Evolutionary conservation across 2,888 invertebrate genomes (phyloP), one percentile per base, ranked within the genome.

Genomic region (Lasioglossum figueresi): DNA sequence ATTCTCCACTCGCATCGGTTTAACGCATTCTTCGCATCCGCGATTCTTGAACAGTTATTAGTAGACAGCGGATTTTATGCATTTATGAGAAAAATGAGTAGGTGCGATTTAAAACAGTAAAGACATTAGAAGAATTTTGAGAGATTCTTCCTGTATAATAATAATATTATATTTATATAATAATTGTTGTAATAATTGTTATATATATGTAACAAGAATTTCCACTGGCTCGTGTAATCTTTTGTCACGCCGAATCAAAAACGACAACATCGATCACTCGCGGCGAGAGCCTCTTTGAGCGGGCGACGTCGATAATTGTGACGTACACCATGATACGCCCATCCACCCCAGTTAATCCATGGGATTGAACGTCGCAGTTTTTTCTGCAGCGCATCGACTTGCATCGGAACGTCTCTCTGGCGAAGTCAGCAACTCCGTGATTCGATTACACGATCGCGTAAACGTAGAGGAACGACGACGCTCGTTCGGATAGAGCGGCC

Each of bases 401-500:
- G 19, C 34, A 34, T 34, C 23, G 31, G 43, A n/a, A 5, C 16
- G 16, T 63, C 31, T n/a, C 27, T 27, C 34, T 12, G 37, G 48
- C 76, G 48, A 48, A 16, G 66, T 37, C 76, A 12, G 48, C 56
- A 43, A 34, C 34, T 45, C 37, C 10, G 45, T 63, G 34, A 45
- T 59, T 45, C 56, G 72, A 52, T 78, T 63, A n/a, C 59, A 45
- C 37, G 71, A 40, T n/a, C 34, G 12, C 23, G 48, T 37, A 63
- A 43, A 72, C n/a, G 27, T 16, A 3, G 40, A 63, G 66, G 27
- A 19, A n/a, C 43, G 43, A 59, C 59, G 59, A 3, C 73, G 56
- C 43, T 73, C 31, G 37, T 63, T 52, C n/a, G 66, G 45, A 81
- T 71, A 45, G 72, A 79, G 63, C 72, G 31, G 37, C 31, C 16